Percentiles rank a stretch among this genome's conserved stretches.
Evolutionary conservation across 2,113 vertebrate species (phyloP).

Genomic region (Gymnocephalus cernua): DNA sequence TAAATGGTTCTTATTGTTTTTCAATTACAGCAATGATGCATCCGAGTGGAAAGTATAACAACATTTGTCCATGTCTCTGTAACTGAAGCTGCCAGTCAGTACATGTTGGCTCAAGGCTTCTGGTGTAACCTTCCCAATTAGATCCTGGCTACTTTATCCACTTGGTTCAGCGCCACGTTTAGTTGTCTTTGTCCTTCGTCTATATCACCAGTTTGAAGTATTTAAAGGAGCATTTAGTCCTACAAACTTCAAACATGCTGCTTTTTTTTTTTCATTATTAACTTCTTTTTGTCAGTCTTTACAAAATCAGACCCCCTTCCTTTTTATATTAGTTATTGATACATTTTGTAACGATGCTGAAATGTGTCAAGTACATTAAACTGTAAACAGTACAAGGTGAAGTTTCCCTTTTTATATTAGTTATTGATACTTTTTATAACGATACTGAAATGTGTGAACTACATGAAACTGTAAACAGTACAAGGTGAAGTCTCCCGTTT

Average conservation of each 20-base stretch:
- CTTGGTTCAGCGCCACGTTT: constrained; percentile 23
- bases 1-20: constrained; percentile 13
- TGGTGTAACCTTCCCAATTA: constrained; percentile 38
- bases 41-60: neutral
- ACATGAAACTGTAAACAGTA: neutral
- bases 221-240: neutral
- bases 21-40: constrained; percentile 19
- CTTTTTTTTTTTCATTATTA: neutral
- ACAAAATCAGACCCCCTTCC: neutral
- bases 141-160: constrained; percentile 23
- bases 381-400: too few relatives aligned
- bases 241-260: neutral
- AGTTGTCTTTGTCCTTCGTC: constrained; percentile 22
- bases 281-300: neutral
- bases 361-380: neutral
- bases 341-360: neutral
- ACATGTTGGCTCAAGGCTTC: constrained; percentile 18
- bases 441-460: neutral
- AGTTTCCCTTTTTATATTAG: neutral
- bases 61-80: constrained; percentile 11
- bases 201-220: neutral
- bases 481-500: neutral
- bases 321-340: neutral
- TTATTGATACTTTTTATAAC: neutral
- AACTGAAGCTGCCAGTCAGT: constrained; percentile 10